Percentiles rank a stretch among this genome's conserved stretches.
Evolutionary conservation across 1,140 invertebrate species (phyloP).

Genomic region (Drosophila pruinosa): DNA sequence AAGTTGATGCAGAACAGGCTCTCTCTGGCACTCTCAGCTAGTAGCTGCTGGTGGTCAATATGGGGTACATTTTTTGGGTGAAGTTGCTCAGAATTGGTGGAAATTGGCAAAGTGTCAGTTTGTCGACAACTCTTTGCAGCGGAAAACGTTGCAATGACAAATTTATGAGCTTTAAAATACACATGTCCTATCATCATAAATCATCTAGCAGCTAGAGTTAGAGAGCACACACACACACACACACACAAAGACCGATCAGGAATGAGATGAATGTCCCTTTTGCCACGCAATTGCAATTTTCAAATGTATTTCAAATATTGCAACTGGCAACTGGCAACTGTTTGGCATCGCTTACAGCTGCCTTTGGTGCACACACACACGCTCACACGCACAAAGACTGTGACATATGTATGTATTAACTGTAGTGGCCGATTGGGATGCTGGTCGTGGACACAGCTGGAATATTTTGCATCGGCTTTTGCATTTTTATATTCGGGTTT

Average conservation of each 20-base stretch:
- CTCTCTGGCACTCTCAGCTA: background rate
- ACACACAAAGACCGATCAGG: slow-evolving; percentile 6
- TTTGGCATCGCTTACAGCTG: slow-evolving; percentile 45
- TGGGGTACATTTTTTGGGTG: background rate
- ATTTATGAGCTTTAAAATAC: slow-evolving; percentile 80
- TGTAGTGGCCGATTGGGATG: background rate
- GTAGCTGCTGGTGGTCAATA: background rate
- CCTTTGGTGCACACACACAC: slow-evolving; percentile 15
- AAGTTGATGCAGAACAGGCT: background rate
- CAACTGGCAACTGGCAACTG: slow-evolving; percentile 49
- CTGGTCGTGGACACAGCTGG: background rate
- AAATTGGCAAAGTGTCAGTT: slow-evolving; percentile 18
- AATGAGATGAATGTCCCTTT: slow-evolving; percentile 48
- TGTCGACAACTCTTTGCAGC: slow-evolving; percentile 16
- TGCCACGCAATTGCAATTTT: slow-evolving; percentile 61
- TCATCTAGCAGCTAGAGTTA: slow-evolving; percentile 46
- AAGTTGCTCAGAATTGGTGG: slow-evolving; percentile 4
- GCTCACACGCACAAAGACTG: background rate
- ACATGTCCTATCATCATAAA: slow-evolving; percentile 74
- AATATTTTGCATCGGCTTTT: slow-evolving; percentile 56
- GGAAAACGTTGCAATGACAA: slow-evolving; percentile 39
- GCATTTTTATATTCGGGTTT: slow-evolving; percentile 34
- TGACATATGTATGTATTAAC: slow-evolving; percentile 2
- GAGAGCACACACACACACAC: slow-evolving; percentile 8
- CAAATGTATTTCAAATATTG: slow-evolving; percentile 70